A percentile compares a stretch with the other conserved stretches of the same genome.
These are phyloP conservation scores for Barnardius zonarius DNA, from an alignment of 2,113 vertebrate species.

Conservation along the genomic window DNA sequence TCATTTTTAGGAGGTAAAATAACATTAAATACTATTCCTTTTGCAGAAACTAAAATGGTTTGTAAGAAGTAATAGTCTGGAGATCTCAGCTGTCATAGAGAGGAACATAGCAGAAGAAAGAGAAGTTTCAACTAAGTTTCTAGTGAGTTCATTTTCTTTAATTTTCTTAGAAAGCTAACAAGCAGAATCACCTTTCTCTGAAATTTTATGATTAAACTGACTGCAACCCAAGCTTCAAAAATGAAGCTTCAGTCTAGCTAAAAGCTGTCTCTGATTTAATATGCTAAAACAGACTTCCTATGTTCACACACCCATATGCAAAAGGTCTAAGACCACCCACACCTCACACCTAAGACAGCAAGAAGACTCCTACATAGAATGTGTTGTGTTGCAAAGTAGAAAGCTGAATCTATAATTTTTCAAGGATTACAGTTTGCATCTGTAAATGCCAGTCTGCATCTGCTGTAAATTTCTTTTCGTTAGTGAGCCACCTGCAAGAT, in stretches of 20 bases:
- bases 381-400: neutral
- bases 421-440: neutral
- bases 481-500: slow-evolving; percentile 37
- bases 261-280: neutral
- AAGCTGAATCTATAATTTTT: neutral
- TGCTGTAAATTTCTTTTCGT: slow-evolving; percentile 37
- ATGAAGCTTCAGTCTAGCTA: neutral
- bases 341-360: neutral
- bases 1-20: neutral
- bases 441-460: neutral
- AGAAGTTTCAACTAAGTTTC: neutral
- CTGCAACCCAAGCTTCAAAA: neutral
- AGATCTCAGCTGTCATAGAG: neutral
- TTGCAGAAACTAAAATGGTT: neutral
- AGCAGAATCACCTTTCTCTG: neutral
- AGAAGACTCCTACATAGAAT: neutral
- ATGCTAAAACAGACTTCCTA: neutral
- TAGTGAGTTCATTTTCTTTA: slow-evolving; percentile 29
- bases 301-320: neutral
- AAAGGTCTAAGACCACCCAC: neutral
- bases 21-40: neutral
- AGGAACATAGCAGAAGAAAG: neutral
- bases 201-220: neutral
- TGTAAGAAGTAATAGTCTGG: neutral
- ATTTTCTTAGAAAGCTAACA: neutral